Evolutionary conservation across 1,140 invertebrate genomes (phyloP).

Genomic region (Monomorium pharaonis): DNA sequence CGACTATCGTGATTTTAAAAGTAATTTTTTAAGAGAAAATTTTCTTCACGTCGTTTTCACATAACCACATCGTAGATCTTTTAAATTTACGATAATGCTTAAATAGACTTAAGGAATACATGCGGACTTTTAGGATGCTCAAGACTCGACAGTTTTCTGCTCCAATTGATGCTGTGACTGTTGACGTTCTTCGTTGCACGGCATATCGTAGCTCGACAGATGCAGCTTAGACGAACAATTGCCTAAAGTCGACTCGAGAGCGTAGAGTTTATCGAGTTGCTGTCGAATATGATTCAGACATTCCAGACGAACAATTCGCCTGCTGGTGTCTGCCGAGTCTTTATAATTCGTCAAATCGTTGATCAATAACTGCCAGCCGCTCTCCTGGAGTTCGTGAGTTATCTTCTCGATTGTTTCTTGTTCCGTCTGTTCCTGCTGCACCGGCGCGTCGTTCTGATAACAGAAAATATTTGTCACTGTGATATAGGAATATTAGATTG

Average conservation of each 20-base stretch:
- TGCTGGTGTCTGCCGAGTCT: constrained; percentile 59
- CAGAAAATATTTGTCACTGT: background rate
- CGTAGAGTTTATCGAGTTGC: constrained; percentile 79
- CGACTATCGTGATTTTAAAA: too few relatives aligned
- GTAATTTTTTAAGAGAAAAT: too few relatives aligned
- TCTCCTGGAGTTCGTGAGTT: constrained; percentile 59
- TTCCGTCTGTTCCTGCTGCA: constrained; percentile 32
- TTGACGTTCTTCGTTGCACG: constrained; percentile 5
- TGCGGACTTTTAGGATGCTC: background rate
- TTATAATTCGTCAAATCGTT: constrained; percentile 44
- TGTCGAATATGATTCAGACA: constrained; percentile 83
- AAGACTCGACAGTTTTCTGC: constrained; percentile 44
- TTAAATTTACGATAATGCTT: background rate
- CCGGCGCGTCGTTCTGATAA: constrained; percentile 37
- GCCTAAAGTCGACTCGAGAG: constrained; percentile 82
- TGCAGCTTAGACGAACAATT: constrained; percentile 71
- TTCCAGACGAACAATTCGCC: constrained; percentile 80
- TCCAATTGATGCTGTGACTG: constrained; percentile 31
- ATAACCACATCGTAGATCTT: background rate
- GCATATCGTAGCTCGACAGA: background rate
- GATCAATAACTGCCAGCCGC: constrained; percentile 50
- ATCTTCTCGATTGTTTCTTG: constrained; percentile 60
- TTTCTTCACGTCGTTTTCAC: background rate
- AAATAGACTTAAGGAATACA: background rate
- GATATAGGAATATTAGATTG: constrained; percentile 16